Conservation (phyloP, 2,113 vertebrate genomes). For the Cisticola juncidis region DNA sequence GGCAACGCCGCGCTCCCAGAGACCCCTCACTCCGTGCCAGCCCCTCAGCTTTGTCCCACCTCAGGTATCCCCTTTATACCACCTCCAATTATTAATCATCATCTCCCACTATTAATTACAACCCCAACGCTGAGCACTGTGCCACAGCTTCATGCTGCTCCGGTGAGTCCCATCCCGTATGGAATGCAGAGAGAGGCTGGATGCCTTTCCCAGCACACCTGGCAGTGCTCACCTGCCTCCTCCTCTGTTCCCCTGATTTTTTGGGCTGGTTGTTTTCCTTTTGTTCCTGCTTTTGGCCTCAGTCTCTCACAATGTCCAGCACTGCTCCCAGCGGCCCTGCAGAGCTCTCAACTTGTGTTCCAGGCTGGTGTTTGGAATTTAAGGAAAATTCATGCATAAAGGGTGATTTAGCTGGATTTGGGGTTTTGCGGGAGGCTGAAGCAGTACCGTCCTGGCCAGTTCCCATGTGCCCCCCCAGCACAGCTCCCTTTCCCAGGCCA, state of each 20-base stretch:
- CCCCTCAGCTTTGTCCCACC: fast-evolving
- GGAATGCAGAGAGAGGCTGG: fast-evolving
- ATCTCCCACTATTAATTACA: not conserved
- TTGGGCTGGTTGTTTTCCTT: fast-evolving
- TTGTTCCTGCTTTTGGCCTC: not conserved
- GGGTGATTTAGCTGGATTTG: not conserved
- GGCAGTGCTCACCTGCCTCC: fast-evolving
- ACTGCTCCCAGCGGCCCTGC: fast-evolving
- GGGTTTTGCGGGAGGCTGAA: not conserved
- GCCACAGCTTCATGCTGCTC: fast-evolving
- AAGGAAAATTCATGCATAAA: fast-evolving
- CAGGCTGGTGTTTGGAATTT: fast-evolving
- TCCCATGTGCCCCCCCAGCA: not conserved
- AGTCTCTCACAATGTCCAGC: fast-evolving
- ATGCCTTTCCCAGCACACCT: fast-evolving
- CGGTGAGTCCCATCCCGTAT: fast-evolving
- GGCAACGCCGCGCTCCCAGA: not conserved
- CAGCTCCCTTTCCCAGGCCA: not conserved
- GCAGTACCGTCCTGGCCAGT: fast-evolving
- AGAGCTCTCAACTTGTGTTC: not conserved
- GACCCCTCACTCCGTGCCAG: not conserved
- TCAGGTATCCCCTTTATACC: not conserved
- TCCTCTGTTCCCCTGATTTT: not conserved
- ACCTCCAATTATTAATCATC: not conserved
- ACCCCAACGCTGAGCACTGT: fast-evolving